Evolutionary conservation across 1,140 invertebrate genomes (phyloP), one percentile per base, ranked within the genome.

Genomic region (Bombus fervidus): DNA sequence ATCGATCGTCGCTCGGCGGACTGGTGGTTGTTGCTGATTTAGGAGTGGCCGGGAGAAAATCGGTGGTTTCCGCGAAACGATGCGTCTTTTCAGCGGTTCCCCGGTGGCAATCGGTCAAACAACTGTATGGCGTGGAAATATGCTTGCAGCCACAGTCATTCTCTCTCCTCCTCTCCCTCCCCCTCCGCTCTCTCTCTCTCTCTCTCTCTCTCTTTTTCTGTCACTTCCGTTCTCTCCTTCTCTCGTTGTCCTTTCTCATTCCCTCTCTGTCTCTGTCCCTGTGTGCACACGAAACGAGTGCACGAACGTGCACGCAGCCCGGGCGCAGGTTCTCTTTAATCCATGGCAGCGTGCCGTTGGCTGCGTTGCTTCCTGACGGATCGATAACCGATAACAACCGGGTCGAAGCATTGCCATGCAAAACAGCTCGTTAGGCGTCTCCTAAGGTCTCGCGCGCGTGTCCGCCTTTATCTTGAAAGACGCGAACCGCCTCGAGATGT

Each of bases 351-450:
- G 39, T 31, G 47, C 53, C 71, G 73, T 39, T 59, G 76, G 76
- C 81, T 53, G 88, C 78, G 76, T 85, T 80, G 77, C 59, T 59
- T 75, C 78, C 80, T 78, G 77, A 73, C 85, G 79, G 90, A 93
- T 94, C 93, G 92, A 94, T 94, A 93, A 88, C 90, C 93, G 92
- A 94, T 94, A 94, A 94, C 92, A 92, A 93, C 75, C 75, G 75
- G 93, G 91, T 93, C 91, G 91, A 92, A 91, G 91, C 88, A 94
- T 94, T 94, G 91, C 91, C 81, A 95, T 94, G 94, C 92, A 94
- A 94, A 95, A 90, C 89, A 94, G 94, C 93, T 94, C 88, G 93
- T 95, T 94, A 94, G 92, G 72, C 79, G 90, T 90, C 89, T 90
- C 78, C 62, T 75, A 74, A 91, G 91, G 90, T 92, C 90, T 91